Percentiles rank a stretch among this genome's conserved stretches.
These are phyloP conservation scores for Ictalurus punctatus DNA, from an alignment of 2,113 vertebrate species.

Conservation along the genomic window DNA sequence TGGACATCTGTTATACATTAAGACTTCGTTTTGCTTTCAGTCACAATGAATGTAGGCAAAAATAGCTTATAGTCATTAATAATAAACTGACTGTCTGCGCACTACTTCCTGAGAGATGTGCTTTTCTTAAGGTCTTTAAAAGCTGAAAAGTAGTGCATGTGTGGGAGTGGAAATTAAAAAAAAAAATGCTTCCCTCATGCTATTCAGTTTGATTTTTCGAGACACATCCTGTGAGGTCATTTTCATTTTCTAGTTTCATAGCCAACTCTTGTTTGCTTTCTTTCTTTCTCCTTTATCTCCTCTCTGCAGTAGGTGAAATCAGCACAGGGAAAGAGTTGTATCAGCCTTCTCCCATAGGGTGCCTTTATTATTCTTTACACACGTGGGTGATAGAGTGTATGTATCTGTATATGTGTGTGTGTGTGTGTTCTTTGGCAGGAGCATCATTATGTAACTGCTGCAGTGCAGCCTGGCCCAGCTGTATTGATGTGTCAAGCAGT, in stretches of 20 bases:
- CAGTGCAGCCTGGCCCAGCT: constrained; percentile 61
- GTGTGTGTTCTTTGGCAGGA: constrained; percentile 44
- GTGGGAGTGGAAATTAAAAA: neutral
- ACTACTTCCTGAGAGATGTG: constrained; percentile 56
- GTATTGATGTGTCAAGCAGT: constrained; percentile 62
- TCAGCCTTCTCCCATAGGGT: constrained; percentile 3
- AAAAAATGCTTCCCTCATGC: neutral
- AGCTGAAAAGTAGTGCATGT: constrained; percentile 16
- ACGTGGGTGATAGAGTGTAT: constrained; percentile 35
- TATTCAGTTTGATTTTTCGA: neutral
- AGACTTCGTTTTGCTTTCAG: constrained; percentile 1
- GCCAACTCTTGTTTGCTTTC: neutral
- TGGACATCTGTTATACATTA: neutral
- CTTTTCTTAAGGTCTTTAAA: neutral
- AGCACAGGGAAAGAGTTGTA: constrained; percentile 20
- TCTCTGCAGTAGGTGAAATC: constrained; percentile 23
- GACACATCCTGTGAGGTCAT: constrained; percentile 16
- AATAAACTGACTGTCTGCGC: constrained; percentile 63
- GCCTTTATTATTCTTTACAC: constrained; percentile 32
- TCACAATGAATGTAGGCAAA: neutral
- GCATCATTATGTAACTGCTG: constrained; percentile 63
- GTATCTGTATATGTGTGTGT: constrained; percentile 18
- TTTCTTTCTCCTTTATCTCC: neutral
- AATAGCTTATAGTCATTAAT: constrained; percentile 55
- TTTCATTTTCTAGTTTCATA: neutral